Conservation (phyloP, 2,888 invertebrate species). For the Mesoligia furuncula region DNA sequence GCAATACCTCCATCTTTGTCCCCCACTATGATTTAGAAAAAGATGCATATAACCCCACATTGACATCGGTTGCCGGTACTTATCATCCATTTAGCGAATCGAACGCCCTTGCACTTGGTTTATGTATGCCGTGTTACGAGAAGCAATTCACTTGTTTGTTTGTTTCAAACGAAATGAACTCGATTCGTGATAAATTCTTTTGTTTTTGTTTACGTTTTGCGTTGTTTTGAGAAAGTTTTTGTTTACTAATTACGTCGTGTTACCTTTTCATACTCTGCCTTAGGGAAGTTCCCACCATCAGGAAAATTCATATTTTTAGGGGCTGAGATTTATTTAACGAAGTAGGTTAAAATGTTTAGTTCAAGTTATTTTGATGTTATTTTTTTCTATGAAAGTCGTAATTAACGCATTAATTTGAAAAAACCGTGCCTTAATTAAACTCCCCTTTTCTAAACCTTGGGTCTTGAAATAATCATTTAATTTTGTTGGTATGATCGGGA, state of each 20-base stretch:
- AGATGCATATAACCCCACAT: slow-evolving; percentile 59
- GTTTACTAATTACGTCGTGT: slow-evolving; percentile 14
- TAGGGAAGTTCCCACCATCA: not conserved
- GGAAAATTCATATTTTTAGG: not conserved
- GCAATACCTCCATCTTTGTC: slow-evolving; percentile 70
- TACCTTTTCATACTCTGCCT: slow-evolving; percentile 1
- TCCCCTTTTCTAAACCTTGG: too few relatives aligned
- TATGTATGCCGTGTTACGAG: slow-evolving; percentile 53
- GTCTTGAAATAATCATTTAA: too few relatives aligned
- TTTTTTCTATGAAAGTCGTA: too few relatives aligned
- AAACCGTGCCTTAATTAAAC: too few relatives aligned
- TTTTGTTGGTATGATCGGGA: too few relatives aligned
- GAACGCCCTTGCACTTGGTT: slow-evolving; percentile 79
- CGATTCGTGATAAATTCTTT: slow-evolving; percentile 42
- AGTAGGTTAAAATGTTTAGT: not conserved
- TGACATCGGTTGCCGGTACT: slow-evolving; percentile 72
- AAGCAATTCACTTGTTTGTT: slow-evolving; percentile 35
- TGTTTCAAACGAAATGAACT: slow-evolving; percentile 48
- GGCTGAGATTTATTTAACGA: not conserved
- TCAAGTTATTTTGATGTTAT: too few relatives aligned
- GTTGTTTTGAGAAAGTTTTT: slow-evolving; percentile 23
- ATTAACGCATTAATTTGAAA: too few relatives aligned
- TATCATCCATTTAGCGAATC: slow-evolving; percentile 79
- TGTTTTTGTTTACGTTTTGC: slow-evolving; percentile 51
- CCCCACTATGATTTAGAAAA: slow-evolving; percentile 66